Base-by-base conservation (phyloP, 2,888 invertebrate genomes). In the Ormyrus nitidulus region DNA sequence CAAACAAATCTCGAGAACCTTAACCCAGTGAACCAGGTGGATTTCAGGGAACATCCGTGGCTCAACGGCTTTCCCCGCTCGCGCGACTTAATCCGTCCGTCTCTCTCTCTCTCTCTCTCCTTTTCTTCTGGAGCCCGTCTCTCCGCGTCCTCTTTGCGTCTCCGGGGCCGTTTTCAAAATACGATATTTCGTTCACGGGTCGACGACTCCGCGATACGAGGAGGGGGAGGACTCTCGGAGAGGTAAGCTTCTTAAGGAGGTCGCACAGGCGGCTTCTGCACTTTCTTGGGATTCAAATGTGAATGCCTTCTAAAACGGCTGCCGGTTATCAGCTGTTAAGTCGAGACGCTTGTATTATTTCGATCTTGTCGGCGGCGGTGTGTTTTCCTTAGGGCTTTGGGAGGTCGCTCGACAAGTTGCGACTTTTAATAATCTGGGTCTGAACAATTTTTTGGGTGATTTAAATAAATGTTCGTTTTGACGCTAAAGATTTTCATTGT, bases 161-260 rank as follows among this genome's bases (percentile, higher is more conserved):
- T 34, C n/a, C 19, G 11, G 46, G 34, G n/a, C 72, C 64, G 64
- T 56, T 69, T 79, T 69, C 46, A 70, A 69, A 73, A 70, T 65
- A 64, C 69, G 19, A 73, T 83, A 85, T 66, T 4, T 85, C 84
- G 79, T 82, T 85, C 81, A 85, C 84, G 84, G 81, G 59, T 75
- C 82, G 81, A 34, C 81, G 86, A 64, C 65, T 51, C 54, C 69
- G 69, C 68, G 69, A 69, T 62, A 66, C 51, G 59, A 66, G 44
- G 8, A 10, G 34, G 6, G 34, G 10, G 51, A 49, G 34, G 61
- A 10, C 54, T 64, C 54, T 64, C 3, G 54, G 49, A 44, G 61
- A 3, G 51, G 59, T 87, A 87, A 87, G 86, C 86, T 86, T 81
- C 85, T 86, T 86, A 87, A 79, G 71, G 79, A 83, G 81, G 80